phyloP scores from a whole-genome alignment of 1,140 invertebrate genomes.

The Drosophila miranda region DNA sequence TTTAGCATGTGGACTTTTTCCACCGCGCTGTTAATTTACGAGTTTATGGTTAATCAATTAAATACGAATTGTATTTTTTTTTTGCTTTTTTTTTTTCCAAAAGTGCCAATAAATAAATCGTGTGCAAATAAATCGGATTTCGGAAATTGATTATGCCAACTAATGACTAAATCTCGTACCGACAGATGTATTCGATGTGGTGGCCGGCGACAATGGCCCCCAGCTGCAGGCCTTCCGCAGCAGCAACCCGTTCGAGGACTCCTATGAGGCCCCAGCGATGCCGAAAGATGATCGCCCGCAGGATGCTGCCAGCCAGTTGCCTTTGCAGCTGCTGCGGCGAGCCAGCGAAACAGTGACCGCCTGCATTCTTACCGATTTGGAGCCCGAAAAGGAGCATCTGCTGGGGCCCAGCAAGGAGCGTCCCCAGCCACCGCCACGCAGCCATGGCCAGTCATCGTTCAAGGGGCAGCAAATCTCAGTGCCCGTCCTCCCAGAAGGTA shows the following conservation, averaged over 20 bases:
- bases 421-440: constrained; percentile 43
- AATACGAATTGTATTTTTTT: constrained; percentile 9
- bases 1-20: constrained; percentile 14
- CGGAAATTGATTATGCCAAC: constrained; percentile 3
- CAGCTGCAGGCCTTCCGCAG: constrained; percentile 42
- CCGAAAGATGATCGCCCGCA: background rate
- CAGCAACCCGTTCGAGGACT: constrained; percentile 42
- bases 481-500: constrained; percentile 6
- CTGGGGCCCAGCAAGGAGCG: constrained; percentile 26
- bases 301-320: constrained; percentile 34
- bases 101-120: constrained; percentile 30
- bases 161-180: background rate
- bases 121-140: constrained; percentile 6
- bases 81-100: too few relatives aligned
- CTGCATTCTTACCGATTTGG: constrained; percentile 49
- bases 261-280: background rate
- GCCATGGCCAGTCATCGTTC: constrained; percentile 11
- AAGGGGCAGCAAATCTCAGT: constrained; percentile 2
- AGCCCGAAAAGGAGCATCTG: constrained; percentile 61
- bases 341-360: constrained; percentile 59
- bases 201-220: constrained; percentile 46
- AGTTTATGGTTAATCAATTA: constrained; percentile 49
- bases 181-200: constrained; percentile 48
- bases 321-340: constrained; percentile 49
- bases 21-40: constrained; percentile 35